These are phyloP conservation scores for Dexiosoma caninum DNA, from an alignment of 2,888 invertebrate species.

Conservation along the genomic window DNA sequence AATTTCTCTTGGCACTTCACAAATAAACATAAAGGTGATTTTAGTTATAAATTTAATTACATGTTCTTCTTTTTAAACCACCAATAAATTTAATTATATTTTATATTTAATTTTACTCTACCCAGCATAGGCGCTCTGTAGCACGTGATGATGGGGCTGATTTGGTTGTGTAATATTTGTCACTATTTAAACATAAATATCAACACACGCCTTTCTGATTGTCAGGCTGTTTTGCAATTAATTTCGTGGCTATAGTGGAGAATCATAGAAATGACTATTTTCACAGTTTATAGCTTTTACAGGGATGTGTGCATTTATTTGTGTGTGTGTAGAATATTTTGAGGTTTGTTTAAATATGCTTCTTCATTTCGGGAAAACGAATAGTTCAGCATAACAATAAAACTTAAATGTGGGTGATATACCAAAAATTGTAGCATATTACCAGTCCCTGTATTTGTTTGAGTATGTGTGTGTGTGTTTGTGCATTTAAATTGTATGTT, in stretches of 20 bases:
- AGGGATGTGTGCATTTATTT: neutral
- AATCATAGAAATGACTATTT: conserved; percentile 56
- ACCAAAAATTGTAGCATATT: conserved; percentile 10
- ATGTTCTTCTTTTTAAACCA: conserved; percentile 3
- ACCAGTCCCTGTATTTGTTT: neutral
- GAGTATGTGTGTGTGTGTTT: neutral
- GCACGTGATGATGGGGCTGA: conserved; percentile 49
- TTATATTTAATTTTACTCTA: conserved; percentile 25
- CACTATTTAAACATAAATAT: conserved; percentile 50
- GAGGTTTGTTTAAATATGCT: conserved; percentile 51
- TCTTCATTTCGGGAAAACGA: neutral
- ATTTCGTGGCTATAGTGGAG: conserved; percentile 54
- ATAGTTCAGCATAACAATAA: neutral
- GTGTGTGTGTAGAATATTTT: neutral
- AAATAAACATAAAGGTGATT: conserved; percentile 40
- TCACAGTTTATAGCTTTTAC: conserved; percentile 29
- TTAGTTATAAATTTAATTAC: conserved; percentile 42
- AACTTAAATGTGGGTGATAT: conserved; percentile 36
- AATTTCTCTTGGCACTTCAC: too few species aligned
- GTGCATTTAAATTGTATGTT: conserved; percentile 28
- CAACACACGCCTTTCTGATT: conserved; percentile 57
- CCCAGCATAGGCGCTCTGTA: neutral
- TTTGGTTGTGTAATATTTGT: conserved; percentile 21
- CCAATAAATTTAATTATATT: conserved; percentile 54
- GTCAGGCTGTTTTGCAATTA: conserved; percentile 59